These are phyloP conservation scores for Bugulina stolonifera DNA, from an alignment of 2,888 invertebrate genomes.

Conservation along the genomic window DNA sequence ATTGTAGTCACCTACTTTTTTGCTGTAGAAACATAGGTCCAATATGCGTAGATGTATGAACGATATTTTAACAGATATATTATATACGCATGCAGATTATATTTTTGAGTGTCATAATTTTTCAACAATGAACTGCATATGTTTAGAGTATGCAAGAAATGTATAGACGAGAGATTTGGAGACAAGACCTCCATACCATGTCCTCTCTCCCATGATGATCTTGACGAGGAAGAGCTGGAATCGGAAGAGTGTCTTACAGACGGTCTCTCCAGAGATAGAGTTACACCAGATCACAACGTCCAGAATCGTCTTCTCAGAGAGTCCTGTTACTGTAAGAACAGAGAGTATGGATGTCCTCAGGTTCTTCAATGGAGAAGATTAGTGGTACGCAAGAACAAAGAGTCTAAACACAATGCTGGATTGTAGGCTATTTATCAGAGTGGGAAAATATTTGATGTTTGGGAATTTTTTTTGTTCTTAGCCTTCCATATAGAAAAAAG, in stretches of 20 bases:
- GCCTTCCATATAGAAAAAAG: too few species aligned
- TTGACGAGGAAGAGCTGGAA: background rate
- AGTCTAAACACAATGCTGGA: too few species aligned
- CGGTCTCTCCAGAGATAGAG: background rate
- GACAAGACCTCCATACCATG: background rate
- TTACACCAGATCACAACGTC: background rate
- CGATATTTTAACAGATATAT: too few species aligned
- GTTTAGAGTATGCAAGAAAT: conserved; percentile 3
- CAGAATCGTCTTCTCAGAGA: background rate
- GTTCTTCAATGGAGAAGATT: background rate
- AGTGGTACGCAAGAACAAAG: background rate
- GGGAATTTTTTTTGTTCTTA: too few species aligned
- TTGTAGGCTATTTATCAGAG: too few species aligned
- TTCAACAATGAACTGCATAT: background rate
- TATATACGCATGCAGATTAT: too few species aligned
- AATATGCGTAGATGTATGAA: too few species aligned
- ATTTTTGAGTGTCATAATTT: too few species aligned
- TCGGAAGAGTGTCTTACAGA: background rate
- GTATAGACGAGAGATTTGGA: background rate
- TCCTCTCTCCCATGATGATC: background rate
- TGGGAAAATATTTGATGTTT: too few species aligned
- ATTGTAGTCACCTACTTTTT: too few species aligned
- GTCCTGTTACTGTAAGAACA: background rate
- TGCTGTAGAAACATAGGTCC: too few species aligned
- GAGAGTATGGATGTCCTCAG: background rate